Base-by-base conservation (phyloP, 1,140 invertebrate genomes). In the Zaprionus taronus region DNA sequence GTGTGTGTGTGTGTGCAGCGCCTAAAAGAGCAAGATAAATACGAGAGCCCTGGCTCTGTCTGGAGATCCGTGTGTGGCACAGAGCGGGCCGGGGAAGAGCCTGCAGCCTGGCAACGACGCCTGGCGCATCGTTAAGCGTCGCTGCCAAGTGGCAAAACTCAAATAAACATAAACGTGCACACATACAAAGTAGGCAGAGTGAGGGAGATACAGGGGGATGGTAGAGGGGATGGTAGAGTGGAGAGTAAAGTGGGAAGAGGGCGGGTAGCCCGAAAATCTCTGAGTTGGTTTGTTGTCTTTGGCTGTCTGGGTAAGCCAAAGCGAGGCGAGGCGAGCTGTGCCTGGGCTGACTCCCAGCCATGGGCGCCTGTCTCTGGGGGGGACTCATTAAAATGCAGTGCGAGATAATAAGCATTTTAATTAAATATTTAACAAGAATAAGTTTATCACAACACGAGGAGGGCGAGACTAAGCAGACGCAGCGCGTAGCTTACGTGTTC, bases 341-440 rank as follows among this genome's bases (percentile, higher is more conserved):
- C 79, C 75, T 75, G 84, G 14, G 41, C n/a, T 34, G 31, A 34
- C 31, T 34, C 9, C 9, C n/a, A 9, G 41, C 41, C 41, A 47
- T 17, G 41, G n/a, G 41, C 41, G 41, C n/a, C 15, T n/a, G 41
- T 47, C 41, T 47, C 41, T n/a, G 41, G 41, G 41, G 79, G 77
- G 86, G 85, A 91, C 90, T 91, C 90, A 91, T 91, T 91, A 91
- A 91, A 91, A 91, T 91, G 90, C 90, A 91, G 85, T 91, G 90
- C 90, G 81, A 91, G 90, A 91, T 91, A 91, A 91, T 91, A 91
- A 91, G 90, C 90, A 91, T 91, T 91, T 91, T 91, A 91, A 91
- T 91, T 91, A 91, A 91, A 91, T 91, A 91, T 91, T 91, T 91
- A 92, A 91, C 90, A 91, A 84, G 90, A 91, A 91, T 91, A 91